A percentile compares a stretch with the other conserved stretches of the same genome.
Evolutionary conservation across 2,888 invertebrate genomes (phyloP).

Genomic region (Rhingia rostrata): DNA sequence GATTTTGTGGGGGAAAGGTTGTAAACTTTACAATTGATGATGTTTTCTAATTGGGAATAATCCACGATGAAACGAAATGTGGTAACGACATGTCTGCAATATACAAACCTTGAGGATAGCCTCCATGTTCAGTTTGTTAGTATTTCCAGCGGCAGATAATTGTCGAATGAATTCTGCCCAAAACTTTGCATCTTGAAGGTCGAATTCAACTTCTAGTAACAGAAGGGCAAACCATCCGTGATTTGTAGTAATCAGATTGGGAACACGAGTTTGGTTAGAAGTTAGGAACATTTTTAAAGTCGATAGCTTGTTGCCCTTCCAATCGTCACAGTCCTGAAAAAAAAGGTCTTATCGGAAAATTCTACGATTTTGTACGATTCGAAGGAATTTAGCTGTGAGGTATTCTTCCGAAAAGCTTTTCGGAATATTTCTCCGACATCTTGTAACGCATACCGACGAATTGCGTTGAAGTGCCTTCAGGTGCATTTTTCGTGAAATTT

Average conservation of each 20-base stretch:
- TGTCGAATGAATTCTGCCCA: constrained; percentile 88
- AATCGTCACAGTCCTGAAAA: constrained; percentile 78
- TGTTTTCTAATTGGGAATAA: constrained; percentile 84
- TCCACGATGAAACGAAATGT: neutral
- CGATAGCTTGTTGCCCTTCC: constrained; percentile 80
- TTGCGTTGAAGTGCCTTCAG: no score
- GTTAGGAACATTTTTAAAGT: constrained; percentile 83
- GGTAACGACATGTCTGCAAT: neutral
- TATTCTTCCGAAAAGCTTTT: no score
- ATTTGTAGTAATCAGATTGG: constrained; percentile 80
- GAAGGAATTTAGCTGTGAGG: no score
- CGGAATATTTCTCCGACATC: no score
- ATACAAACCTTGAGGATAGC: constrained; percentile 86
- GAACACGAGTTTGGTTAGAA: constrained; percentile 80
- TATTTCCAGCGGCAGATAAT: constrained; percentile 82
- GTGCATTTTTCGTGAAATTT: no score
- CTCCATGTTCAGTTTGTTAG: constrained; percentile 85
- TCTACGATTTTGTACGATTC: no score
- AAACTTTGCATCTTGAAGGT: constrained; percentile 86
- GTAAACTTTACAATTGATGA: constrained; percentile 84
- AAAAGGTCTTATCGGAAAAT: no score
- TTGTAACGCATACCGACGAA: no score
- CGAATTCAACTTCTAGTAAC: constrained; percentile 87
- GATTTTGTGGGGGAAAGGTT: constrained; percentile 84
- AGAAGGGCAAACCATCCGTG: constrained; percentile 88